These are phyloP conservation scores for Phylloscopus trochilus DNA, from an alignment of 2,113 vertebrate species.

Conservation along the genomic window DNA sequence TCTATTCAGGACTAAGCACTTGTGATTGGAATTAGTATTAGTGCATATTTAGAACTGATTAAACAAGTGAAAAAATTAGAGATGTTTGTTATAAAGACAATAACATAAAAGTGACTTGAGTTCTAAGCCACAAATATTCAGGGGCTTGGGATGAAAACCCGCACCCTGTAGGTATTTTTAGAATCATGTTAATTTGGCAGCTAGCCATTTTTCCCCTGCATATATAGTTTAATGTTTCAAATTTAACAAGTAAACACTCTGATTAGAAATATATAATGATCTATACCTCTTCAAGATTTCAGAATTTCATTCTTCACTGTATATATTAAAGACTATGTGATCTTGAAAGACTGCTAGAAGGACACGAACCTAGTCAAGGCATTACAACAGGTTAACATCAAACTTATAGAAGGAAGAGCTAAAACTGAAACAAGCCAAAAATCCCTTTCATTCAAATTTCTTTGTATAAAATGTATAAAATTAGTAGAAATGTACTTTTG, in stretches of 20 bases:
- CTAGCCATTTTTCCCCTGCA: neutral
- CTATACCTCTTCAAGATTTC: neutral
- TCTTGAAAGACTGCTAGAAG: neutral
- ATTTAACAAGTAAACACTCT: neutral
- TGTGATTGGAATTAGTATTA: neutral
- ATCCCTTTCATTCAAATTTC: neutral
- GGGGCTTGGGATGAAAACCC: neutral
- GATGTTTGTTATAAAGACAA: neutral
- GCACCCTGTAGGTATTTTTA: neutral
- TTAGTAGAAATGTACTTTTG: neutral
- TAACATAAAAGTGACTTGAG: neutral
- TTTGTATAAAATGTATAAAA: neutral
- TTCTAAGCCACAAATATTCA: neutral
- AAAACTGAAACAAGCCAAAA: neutral
- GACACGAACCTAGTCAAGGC: neutral
- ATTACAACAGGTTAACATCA: neutral
- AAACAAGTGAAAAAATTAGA: neutral
- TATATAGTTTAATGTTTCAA: neutral
- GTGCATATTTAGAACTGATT: slow-evolving; percentile 4
- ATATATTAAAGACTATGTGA: neutral
- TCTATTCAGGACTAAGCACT: neutral
- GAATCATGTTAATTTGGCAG: neutral
- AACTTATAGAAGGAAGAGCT: neutral
- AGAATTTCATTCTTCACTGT: neutral
- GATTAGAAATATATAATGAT: neutral